Base-by-base conservation (phyloP, 2,113 vertebrate genomes). In the Martes martes region DNA sequence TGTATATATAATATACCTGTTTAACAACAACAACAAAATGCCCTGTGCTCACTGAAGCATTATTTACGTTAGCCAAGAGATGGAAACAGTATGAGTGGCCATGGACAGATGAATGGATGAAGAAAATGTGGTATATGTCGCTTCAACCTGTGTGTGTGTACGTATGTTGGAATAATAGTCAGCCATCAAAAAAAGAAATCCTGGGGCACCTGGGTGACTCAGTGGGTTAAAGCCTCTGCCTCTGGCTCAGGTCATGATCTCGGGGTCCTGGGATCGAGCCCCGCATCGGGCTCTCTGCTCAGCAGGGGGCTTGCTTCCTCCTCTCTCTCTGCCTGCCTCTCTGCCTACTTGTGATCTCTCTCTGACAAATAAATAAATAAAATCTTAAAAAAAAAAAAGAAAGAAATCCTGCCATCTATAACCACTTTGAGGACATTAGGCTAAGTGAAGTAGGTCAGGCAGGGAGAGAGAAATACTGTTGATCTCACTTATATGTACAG, bases 1-100 rank as follows among this genome's bases (percentile, higher is more conserved):
- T 69, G 91, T 96, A 47, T 90, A 90, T 93, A 96, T 94, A 93
- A 87, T 84, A 79, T 89, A 86, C 39, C 10, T 59, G 21, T 94
- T 42, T 61, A 91, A 94, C 73, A 80, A 95, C 19, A 36, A 57
- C 33, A 57, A 36, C 19, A 81, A 80, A 81, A 15, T 36, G 33
- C 7, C 33, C 52, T 33, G 24, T 36, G 33, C 33, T 80, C 18
- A 14, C 11, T 7, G 78, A 33, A n/a, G 11, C 47, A 4, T 55
- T 23, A 55, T 81, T 81, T 55, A 57, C 52, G 26, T 7, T 57
- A 57, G 33, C n/a, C 52, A 36, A 36, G 33, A 81, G 23, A 36
- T 81, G 33, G 52, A 81, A 57, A 81, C 21, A 26, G 9, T 7
- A 11, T 36, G 36, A 81, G 79, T 36, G n/a, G 11, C 52, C 52